These are phyloP conservation scores for Tridacna crocea DNA, from an alignment of 2,888 invertebrate species.

Conservation along the genomic window DNA sequence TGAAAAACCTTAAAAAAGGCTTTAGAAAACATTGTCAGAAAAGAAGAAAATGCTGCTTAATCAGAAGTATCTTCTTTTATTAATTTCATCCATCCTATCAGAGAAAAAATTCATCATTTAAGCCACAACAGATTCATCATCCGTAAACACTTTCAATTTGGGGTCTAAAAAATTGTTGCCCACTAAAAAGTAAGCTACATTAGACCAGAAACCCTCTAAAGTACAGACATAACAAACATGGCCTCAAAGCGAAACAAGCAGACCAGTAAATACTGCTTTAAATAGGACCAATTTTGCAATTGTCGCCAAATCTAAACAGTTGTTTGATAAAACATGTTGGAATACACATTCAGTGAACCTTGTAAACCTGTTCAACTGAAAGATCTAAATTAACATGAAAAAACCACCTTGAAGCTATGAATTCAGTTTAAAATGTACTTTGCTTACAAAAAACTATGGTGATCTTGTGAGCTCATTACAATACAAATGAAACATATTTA, in stretches of 20 bases:
- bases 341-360: conserved; percentile 18
- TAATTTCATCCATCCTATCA: too few relatives aligned
- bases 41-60: too few relatives aligned
- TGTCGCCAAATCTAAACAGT: neutral
- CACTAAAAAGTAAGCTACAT: conserved; percentile 4
- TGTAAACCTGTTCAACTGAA: conserved; percentile 14
- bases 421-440: neutral
- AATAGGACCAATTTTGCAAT: neutral
- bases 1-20: too few relatives aligned
- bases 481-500: neutral
- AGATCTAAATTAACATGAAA: conserved; percentile 9
- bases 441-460: neutral
- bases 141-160: too few relatives aligned
- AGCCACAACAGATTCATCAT: too few relatives aligned
- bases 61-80: too few relatives aligned
- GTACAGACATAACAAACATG: conserved; percentile 29
- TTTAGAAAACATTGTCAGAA: too few relatives aligned
- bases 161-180: too few relatives aligned
- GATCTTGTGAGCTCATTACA: neutral
- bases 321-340: conserved; percentile 5
- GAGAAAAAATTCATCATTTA: too few relatives aligned
- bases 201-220: neutral
- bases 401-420: neutral
- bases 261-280: neutral
- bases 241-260: neutral